Conservation (phyloP, 2,797 vertebrate genomes). For the Gymnopithys bicolor region DNA sequence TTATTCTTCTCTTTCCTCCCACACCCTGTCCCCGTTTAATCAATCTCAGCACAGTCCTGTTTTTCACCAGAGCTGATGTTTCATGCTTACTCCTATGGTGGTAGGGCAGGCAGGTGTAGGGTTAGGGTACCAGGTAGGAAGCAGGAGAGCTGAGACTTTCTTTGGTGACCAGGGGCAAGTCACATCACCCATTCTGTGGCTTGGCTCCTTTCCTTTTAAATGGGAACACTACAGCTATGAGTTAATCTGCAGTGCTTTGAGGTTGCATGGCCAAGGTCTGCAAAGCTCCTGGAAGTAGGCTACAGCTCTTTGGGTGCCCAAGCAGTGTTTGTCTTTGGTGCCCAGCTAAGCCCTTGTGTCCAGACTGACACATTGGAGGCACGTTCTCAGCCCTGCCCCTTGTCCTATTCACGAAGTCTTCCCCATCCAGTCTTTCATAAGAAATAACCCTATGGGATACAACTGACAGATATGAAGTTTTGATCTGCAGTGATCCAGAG, state of each 20-base stretch:
- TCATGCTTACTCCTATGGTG: not conserved
- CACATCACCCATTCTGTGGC: rapidly evolving
- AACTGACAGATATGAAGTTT: not conserved
- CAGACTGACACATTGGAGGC: not conserved
- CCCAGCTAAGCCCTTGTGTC: not conserved
- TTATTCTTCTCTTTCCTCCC: constrained; percentile 65
- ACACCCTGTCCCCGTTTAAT: constrained; percentile 62
- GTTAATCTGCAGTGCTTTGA: not conserved
- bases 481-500: not conserved
- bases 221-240: rapidly evolving
- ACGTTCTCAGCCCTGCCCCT: not conserved
- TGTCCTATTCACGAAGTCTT: not conserved
- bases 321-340: not conserved
- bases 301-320: not conserved
- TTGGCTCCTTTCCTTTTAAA: not conserved
- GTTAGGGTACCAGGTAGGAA: not conserved
- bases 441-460: not conserved
- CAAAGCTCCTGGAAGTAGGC: not conserved
- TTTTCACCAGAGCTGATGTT: constrained; percentile 30
- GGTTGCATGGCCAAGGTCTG: not conserved
- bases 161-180: not conserved
- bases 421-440: not conserved
- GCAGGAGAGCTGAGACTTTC: not conserved
- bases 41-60: constrained; percentile 44
- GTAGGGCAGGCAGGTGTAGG: not conserved